Base-by-base conservation (phyloP, 2,888 invertebrate species). In the Scaptodrosophila latifasciaeformis region DNA sequence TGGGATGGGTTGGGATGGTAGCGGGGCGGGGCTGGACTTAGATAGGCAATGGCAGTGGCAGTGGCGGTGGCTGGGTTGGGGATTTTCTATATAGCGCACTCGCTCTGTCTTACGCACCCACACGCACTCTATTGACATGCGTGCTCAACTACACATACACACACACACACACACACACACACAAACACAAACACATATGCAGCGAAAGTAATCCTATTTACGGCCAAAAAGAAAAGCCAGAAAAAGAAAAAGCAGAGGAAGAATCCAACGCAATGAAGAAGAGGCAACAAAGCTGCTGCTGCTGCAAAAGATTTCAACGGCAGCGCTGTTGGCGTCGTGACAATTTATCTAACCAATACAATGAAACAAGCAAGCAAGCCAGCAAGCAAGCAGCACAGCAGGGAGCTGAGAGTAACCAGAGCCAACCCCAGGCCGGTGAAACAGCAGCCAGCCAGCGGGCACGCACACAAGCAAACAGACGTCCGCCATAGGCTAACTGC, bases 251-350 rank as follows among this genome's bases (percentile, higher is more conserved):
- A n/a, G n/a, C 54, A 56, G 57, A 60, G 68, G 53, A 70, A 70
- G 76, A 76, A 70, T 76, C 66, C 69, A 75, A 78, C 67, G n/a
- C n/a, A n/a, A n/a, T n/a, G n/a, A 65, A 78, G 18, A 13, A 71
- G 76, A 68, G 65, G 66, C 65, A 30, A 44, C 66, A 53, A 54
- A 60, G 65, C 65, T 65, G 65, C 60, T 67, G 65, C 54, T 60
- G 59, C 54, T 49, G 62, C 62, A 59, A 48, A 68, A 68, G 69
- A 68, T 71, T 71, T 65, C 6, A 12, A 48, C 56, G 34, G 65
- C 46, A 47, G 35, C 46, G 46, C 18, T 9, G 35, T 27, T 39
- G 15, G 15, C 64, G 54, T 66, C 66, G 70, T 67, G 70, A 62
- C 49, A 24, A 24, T 62, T 79, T 72, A 72, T 72, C 72, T 72